Base-by-base conservation (phyloP, 2,797 vertebrate species). In the Pampus argenteus region DNA sequence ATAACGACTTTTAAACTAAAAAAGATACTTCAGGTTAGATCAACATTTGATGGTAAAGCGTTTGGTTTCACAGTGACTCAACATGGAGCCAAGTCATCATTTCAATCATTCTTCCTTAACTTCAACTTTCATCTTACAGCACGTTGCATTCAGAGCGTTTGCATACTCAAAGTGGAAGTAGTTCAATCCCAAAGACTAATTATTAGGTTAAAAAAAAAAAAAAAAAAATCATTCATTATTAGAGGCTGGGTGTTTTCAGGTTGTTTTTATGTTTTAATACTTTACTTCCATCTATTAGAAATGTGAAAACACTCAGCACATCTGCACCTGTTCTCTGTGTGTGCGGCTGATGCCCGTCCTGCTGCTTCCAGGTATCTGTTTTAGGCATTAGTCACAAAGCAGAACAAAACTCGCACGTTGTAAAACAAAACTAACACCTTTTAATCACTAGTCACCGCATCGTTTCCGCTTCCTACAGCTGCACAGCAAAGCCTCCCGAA, bases 351-450 rank as follows among this genome's bases (percentile, higher is more conserved):
- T 6, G 7, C 25, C 6, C 15, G 10, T n/a, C 9, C 26, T 51
- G 34, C 15, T 20, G 9, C 6, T 11, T 54, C 26, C 40, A 50
- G 31, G 7, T 38, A 29, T 22, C 17, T 23, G 7, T 31, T 31
- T 15, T 11, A 23, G 22, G n/a, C 26, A n/a, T n/a, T n/a, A n/a
- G 22, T 5, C 23, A 48, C 38, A 40, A 50, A 50, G 72, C 54
- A 64, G 63, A 74, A 75, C 57, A 44, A 52, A 31, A 78, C 57
- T 18, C 14, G 14, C 11, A 4, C 2, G 25, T 20, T 1, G n/a
- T 9, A 56, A 79, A 82, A 75, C 79, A 70, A 66, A 89, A 84
- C 44, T 87, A 79, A 84, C 85, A 87, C 79, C 76, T 85, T 77
- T 61, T 23, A 49, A 72, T 36, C 26, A 65, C 38, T 57, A 11